phyloP scores from a whole-genome alignment of 92 coral and sea anemone species.

The Virgularia gustaviana region DNA sequence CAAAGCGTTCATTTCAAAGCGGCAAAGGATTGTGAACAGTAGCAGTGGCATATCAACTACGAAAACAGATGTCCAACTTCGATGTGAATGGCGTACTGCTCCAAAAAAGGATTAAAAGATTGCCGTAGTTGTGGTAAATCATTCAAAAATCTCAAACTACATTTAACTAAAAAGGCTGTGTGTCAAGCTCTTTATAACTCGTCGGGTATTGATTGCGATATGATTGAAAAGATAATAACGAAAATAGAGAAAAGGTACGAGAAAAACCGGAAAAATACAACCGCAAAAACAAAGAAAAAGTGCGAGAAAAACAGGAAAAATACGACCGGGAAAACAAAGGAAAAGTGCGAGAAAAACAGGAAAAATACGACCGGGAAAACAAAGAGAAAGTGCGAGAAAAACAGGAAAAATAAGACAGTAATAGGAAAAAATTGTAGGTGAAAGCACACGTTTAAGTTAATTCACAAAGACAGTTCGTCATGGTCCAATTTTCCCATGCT shows the following conservation, averaged over 20 bases:
- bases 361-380: no score
- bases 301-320: background rate
- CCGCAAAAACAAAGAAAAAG: background rate
- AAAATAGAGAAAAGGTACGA: slow-evolving; percentile 2
- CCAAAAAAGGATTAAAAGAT: background rate
- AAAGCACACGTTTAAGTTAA: no score
- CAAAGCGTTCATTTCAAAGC: background rate
- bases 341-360: no score
- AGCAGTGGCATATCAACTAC: background rate
- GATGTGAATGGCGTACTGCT: background rate
- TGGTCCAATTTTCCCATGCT: background rate
- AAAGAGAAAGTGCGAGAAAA: no score
- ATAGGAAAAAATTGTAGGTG: no score
- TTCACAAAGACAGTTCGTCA: background rate
- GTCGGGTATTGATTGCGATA: background rate
- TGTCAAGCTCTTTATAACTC: background rate
- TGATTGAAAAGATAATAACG: slow-evolving; percentile 6
- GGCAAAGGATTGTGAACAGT: background rate
- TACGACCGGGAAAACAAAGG: background rate
- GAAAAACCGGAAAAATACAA: background rate
- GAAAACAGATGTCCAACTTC: background rate
- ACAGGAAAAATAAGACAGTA: no score
- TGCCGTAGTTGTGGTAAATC: slow-evolving; percentile 27
- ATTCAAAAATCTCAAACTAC: slow-evolving; percentile 29
- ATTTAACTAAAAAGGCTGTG: slow-evolving; percentile 10